Percentiles rank a stretch among this genome's conserved stretches.
Conservation (phyloP, 2,797 vertebrate species). For the Chaetophractus vellerosus region DNA sequence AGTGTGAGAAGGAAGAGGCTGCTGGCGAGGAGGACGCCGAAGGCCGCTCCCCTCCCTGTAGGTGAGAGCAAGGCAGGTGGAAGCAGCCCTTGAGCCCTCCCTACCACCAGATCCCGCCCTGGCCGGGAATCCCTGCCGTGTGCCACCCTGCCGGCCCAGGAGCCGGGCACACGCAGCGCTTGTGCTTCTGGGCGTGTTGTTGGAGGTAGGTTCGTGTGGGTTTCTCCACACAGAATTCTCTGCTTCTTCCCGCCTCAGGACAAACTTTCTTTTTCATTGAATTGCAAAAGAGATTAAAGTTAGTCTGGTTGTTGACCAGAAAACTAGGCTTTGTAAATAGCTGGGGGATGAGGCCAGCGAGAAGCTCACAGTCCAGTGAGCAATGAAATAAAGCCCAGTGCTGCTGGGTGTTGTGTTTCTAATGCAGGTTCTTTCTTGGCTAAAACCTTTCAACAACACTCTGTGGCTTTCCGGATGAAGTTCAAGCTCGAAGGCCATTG, state of each 20-base stretch:
- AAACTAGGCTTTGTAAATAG: conserved; percentile 28
- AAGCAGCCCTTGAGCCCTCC: background rate
- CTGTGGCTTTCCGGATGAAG: conserved; percentile 8
- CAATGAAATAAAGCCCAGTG: background rate
- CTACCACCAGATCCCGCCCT: rapidly evolving
- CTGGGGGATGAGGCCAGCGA: background rate
- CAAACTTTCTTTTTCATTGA: background rate
- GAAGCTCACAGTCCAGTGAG: background rate
- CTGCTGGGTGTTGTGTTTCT: background rate
- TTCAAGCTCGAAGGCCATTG: background rate
- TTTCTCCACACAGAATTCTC: background rate
- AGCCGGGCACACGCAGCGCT: too few species aligned
- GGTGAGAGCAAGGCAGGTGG: background rate
- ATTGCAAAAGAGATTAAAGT: conserved; percentile 22
- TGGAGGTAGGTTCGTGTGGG: background rate
- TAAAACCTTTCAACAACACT: background rate
- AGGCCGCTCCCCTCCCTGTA: conserved; percentile 47
- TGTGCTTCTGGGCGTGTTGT: background rate
- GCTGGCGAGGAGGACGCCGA: conserved; percentile 67
- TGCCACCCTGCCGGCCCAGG: background rate
- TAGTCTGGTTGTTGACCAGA: background rate
- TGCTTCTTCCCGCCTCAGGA: background rate
- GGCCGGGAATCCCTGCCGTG: background rate
- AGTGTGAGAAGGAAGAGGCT: conserved; percentile 73
- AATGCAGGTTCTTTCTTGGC: background rate